These are phyloP conservation scores for Petrosia ficiformis DNA, from an alignment of 37 sponge, comb jelly and placozoan species.

Conservation along the genomic window DNA sequence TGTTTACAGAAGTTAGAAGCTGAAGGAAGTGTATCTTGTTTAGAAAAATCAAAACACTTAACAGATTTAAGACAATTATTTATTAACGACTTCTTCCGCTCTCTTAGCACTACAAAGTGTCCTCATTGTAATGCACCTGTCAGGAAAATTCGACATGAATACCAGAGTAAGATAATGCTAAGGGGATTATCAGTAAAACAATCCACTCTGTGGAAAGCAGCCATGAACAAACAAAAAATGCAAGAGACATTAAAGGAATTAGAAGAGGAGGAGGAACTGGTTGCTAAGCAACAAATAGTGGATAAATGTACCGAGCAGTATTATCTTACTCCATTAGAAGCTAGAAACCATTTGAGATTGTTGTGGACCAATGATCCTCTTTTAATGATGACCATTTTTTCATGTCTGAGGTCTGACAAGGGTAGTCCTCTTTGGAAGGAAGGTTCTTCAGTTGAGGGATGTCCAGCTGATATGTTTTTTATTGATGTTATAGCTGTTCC, in stretches of 20 bases:
- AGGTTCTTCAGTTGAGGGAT: background rate
- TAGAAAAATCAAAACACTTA: slow-evolving; percentile 46
- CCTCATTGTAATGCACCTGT: slow-evolving; percentile 80
- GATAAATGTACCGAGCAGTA: slow-evolving; percentile 29
- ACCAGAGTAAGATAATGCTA: slow-evolving; percentile 51
- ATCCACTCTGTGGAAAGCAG: slow-evolving; percentile 38
- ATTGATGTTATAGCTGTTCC: slow-evolving; percentile 81
- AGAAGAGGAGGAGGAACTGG: background rate
- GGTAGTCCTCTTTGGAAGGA: background rate
- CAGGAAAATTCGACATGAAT: slow-evolving; percentile 64
- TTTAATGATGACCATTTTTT: slow-evolving; percentile 55
- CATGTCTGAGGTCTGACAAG: background rate
- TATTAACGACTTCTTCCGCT: slow-evolving; percentile 49
- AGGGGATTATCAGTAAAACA: slow-evolving; percentile 59
- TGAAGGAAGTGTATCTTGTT: background rate
- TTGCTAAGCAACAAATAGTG: background rate
- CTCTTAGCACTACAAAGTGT: slow-evolving; percentile 42
- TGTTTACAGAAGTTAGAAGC: background rate
- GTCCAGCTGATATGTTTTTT: slow-evolving; percentile 75
- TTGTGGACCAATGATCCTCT: slow-evolving; percentile 60
- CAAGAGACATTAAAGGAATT: background rate
- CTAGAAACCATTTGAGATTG: slow-evolving; percentile 56
- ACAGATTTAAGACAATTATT: slow-evolving; percentile 38
- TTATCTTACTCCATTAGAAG: slow-evolving; percentile 70
- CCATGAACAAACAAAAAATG: slow-evolving; percentile 9